Conservation (phyloP, 1,140 invertebrate species). For the Gryon sp. region DNA sequence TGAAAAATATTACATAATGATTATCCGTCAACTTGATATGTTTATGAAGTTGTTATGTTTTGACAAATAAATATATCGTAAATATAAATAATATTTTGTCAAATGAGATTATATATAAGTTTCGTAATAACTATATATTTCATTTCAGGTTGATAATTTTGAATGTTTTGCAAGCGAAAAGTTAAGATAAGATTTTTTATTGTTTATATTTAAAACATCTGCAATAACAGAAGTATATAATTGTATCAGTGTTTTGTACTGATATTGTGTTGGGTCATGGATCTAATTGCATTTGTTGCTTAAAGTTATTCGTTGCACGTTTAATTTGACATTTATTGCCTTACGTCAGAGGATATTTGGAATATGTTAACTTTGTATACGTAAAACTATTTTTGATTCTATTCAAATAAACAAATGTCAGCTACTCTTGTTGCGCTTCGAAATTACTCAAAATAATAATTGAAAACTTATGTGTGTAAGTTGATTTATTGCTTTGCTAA, state of each 20-base stretch:
- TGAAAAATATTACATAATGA: too few relatives aligned
- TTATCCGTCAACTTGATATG: too few relatives aligned
- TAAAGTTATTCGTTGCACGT: constrained; percentile 2
- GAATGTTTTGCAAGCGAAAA: too few relatives aligned
- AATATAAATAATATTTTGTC: too few relatives aligned
- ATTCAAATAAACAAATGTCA: constrained; percentile 11
- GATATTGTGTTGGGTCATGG: constrained; percentile 15
- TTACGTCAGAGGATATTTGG: constrained; percentile 17
- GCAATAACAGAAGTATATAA: constrained; percentile 6
- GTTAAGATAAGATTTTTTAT: too few relatives aligned
- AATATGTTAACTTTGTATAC: constrained; percentile 3
- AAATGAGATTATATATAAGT: too few relatives aligned
- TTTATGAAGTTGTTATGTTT: too few relatives aligned
- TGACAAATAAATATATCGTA: too few relatives aligned
- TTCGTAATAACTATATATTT: constrained; percentile 12
- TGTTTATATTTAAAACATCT: constrained; percentile 20
- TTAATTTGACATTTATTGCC: constrained; percentile 42
- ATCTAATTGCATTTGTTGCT: constrained; percentile 14
- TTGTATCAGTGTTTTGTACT: constrained; percentile 15
- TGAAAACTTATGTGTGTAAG: too few relatives aligned
- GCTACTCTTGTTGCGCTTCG: not conserved
- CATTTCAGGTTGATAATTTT: too few relatives aligned
- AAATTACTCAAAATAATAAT: too few relatives aligned
- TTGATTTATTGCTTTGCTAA: too few relatives aligned
- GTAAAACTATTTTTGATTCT: constrained; percentile 25